A percentile compares a stretch with the other conserved stretches of the same genome.
phyloP scores from a whole-genome alignment of 2,113 vertebrate species.

The Amazona vittata region DNA sequence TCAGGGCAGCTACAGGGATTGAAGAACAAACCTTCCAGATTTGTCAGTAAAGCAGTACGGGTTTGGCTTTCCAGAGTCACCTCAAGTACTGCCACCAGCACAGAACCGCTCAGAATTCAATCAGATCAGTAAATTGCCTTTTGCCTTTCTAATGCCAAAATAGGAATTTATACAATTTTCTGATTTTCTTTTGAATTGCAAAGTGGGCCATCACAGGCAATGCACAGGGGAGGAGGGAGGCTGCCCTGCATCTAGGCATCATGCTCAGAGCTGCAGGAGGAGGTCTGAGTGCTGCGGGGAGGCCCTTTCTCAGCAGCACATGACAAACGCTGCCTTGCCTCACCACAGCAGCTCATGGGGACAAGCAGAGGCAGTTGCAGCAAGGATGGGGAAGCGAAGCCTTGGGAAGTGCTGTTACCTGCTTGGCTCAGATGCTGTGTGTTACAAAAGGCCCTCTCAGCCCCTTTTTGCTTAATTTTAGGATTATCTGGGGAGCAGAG shows the following conservation, averaged over 20 bases:
- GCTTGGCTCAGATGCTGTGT: neutral
- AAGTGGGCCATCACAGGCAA: accelerated
- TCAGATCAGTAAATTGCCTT: neutral
- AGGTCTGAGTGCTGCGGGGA: neutral
- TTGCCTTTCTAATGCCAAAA: neutral
- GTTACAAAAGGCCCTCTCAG: neutral
- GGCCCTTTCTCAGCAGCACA: neutral
- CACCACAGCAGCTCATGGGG: accelerated
- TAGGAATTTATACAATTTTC: neutral
- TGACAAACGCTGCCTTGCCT: neutral
- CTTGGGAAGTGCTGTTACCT: neutral
- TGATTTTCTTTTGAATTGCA: neutral
- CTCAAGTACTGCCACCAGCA: neutral
- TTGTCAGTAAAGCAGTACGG: neutral
- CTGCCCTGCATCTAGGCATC: neutral
- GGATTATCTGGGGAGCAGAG: neutral
- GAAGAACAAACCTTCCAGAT: neutral
- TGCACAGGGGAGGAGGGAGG: neutral
- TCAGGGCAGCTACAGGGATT: neutral
- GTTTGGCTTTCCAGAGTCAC: neutral
- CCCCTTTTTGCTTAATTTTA: neutral
- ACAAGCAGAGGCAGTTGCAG: neutral
- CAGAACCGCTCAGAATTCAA: neutral
- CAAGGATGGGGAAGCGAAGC: neutral
- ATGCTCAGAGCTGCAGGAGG: neutral